Evolutionary conservation across 2,888 invertebrate genomes (phyloP).

Genomic region (Sphecodes monilicornis): DNA sequence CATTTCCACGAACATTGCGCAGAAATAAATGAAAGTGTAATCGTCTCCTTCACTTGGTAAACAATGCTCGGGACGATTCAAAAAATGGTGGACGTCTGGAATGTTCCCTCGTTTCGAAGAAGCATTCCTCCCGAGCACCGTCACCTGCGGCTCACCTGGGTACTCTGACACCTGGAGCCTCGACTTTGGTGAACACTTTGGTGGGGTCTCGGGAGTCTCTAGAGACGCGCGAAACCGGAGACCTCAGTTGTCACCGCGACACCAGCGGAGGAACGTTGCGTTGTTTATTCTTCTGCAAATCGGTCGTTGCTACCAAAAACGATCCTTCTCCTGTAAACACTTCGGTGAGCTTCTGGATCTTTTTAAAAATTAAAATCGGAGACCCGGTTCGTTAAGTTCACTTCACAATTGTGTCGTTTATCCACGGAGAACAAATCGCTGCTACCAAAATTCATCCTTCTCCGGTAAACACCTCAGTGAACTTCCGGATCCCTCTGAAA

Average conservation of each 20-base stretch:
- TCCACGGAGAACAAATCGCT: background rate
- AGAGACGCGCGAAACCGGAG: constrained; percentile 62
- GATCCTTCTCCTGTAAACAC: background rate
- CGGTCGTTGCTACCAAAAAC: background rate
- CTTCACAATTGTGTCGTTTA: background rate
- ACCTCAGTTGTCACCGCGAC: constrained; percentile 80
- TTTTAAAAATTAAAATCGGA: background rate
- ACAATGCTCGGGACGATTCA: background rate
- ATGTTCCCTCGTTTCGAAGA: background rate
- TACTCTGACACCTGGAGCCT: constrained; percentile 67
- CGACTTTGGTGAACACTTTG: constrained; percentile 69
- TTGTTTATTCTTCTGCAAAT: constrained; percentile 22
- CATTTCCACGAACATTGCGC: background rate
- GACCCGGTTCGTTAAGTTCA: too few relatives aligned
- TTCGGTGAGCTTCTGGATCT: background rate
- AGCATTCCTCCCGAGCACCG: constrained; percentile 18
- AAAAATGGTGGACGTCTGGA: background rate
- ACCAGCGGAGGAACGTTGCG: constrained; percentile 65
- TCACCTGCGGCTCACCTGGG: constrained; percentile 50
- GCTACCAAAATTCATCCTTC: background rate
- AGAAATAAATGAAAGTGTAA: background rate
- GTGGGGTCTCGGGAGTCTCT: constrained; percentile 67
- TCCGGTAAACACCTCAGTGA: background rate
- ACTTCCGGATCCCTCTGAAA: background rate
- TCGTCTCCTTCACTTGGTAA: constrained; percentile 1